Evolutionary conservation across 2,113 vertebrate genomes (phyloP).

Genomic region (Thryonomys swinderianus): DNA sequence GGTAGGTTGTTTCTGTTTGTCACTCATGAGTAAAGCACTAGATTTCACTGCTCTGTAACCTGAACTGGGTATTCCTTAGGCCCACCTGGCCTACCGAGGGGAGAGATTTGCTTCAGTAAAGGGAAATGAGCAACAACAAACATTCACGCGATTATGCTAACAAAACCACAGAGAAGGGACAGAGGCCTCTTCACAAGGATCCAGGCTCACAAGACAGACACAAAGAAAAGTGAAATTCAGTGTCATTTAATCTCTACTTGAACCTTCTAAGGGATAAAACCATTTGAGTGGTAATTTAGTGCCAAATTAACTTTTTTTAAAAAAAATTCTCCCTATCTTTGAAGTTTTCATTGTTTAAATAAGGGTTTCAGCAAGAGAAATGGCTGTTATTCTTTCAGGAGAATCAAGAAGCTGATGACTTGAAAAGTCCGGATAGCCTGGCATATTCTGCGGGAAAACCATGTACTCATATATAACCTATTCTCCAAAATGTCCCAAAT

Average conservation of each 20-base stretch:
- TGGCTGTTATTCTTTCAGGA: background rate
- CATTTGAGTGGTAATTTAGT: conserved; percentile 66
- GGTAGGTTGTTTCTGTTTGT: background rate
- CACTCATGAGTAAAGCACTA: background rate
- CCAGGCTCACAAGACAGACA: background rate
- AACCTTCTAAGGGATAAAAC: conserved; percentile 76
- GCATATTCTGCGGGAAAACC: background rate
- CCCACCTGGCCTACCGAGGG: background rate
- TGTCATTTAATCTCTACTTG: conserved; percentile 73
- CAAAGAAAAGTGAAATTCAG: conserved; percentile 60
- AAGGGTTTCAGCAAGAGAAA: conserved; percentile 30
- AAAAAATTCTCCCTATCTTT: conserved; percentile 50
- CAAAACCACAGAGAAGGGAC: conserved; percentile 42
- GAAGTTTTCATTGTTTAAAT: conserved; percentile 63
- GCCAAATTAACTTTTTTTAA: conserved; percentile 66
- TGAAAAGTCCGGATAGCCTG: background rate
- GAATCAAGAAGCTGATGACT: background rate
- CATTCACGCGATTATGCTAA: background rate
- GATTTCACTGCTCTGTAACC: background rate
- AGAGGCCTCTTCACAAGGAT: conserved; percentile 18
- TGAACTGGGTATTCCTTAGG: background rate
- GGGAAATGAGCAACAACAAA: background rate
- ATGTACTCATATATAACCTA: background rate
- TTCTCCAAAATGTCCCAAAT: background rate
- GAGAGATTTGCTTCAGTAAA: conserved; percentile 44